Conservation (phyloP, 2,888 invertebrate genomes). For the Melanargia galathea region DNA sequence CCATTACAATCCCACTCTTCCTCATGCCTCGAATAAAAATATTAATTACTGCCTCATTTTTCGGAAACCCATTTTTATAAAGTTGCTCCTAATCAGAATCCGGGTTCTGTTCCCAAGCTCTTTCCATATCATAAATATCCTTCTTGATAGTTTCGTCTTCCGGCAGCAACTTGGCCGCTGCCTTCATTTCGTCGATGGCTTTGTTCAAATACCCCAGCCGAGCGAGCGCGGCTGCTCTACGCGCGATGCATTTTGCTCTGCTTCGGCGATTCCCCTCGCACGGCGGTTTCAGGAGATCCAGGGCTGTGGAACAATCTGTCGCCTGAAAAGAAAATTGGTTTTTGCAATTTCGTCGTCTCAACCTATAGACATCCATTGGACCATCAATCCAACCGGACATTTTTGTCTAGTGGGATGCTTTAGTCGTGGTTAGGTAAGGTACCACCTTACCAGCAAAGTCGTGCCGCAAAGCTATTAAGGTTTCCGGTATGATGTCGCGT, state of each 20-base stretch:
- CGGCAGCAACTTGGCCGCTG: slow-evolving; percentile 86
- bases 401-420: no score
- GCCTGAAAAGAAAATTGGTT: slow-evolving; percentile 52
- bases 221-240: slow-evolving; percentile 88
- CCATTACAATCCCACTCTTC: no score
- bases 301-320: slow-evolving; percentile 84
- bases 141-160: slow-evolving; percentile 82
- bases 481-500: no score
- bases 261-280: slow-evolving; percentile 87
- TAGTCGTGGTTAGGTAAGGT: no score
- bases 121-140: slow-evolving; percentile 87
- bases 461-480: no score
- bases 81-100: slow-evolving; percentile 73
- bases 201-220: slow-evolving; percentile 86
- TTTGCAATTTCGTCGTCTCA: no score
- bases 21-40: no score
- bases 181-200: slow-evolving; percentile 88
- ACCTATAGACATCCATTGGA: no score
- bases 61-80: no score
- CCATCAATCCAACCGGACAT: no score
- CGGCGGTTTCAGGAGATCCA: slow-evolving; percentile 88
- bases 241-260: slow-evolving; percentile 87
- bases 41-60: no score
- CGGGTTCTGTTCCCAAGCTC: slow-evolving; percentile 90
- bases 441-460: no score